These are phyloP conservation scores for Oligia strigilis DNA, from an alignment of 2,888 invertebrate genomes.

Conservation along the genomic window DNA sequence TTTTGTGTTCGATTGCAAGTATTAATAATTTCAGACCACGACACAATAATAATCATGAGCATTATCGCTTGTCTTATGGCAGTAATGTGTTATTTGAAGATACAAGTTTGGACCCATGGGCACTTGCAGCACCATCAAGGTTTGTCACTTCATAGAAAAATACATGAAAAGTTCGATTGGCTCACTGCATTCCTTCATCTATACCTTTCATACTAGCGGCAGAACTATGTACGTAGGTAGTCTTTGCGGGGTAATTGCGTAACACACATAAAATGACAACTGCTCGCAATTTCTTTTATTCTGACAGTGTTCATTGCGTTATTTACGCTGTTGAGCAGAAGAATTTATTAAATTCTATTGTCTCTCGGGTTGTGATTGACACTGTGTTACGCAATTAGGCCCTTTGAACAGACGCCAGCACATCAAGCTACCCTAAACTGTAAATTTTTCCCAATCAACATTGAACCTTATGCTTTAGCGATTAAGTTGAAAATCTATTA, in stretches of 20 bases:
- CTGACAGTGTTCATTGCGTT: neutral
- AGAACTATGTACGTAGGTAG: neutral
- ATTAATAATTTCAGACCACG: neutral
- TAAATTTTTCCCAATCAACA: too few species aligned
- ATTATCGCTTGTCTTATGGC: neutral
- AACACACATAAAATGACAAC: neutral
- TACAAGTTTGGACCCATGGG: neutral
- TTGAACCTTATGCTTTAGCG: too few species aligned
- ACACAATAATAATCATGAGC: neutral
- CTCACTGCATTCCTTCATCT: too few species aligned
- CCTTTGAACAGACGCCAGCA: neutral
- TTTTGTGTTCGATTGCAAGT: constrained; percentile 6
- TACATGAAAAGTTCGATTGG: neutral
- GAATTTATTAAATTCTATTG: neutral
- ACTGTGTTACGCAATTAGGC: neutral
- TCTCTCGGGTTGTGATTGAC: neutral
- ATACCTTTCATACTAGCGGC: too few species aligned
- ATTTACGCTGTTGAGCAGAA: neutral
- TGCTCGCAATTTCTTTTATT: neutral
- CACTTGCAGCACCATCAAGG: neutral
- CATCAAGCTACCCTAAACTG: too few species aligned
- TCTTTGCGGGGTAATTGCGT: neutral
- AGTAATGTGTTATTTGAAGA: neutral
- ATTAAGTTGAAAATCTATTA: too few species aligned
- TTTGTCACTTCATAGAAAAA: neutral